phyloP scores from a whole-genome alignment of 2,797 vertebrate genomes.

The Buceros bicornis region DNA sequence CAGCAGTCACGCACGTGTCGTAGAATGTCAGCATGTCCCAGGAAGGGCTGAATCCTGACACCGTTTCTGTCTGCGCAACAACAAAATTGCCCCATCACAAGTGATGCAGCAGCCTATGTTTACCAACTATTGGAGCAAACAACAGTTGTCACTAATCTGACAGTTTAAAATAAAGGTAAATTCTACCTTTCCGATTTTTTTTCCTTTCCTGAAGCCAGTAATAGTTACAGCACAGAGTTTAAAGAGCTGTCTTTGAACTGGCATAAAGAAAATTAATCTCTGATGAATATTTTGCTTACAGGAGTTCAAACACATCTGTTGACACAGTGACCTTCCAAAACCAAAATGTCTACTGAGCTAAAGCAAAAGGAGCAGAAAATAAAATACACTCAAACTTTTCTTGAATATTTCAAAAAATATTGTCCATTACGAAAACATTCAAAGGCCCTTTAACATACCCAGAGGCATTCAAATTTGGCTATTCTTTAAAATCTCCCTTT shows the following conservation, averaged over 20 bases:
- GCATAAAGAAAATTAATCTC: not conserved
- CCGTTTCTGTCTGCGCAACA: not conserved
- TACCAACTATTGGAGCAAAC: not conserved
- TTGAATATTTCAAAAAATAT: not conserved
- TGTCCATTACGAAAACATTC: not conserved
- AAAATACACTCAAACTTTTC: not conserved
- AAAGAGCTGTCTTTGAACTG: not conserved
- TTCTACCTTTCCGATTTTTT: not conserved
- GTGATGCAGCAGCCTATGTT: not conserved
- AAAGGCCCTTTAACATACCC: not conserved
- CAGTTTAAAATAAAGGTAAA: not conserved
- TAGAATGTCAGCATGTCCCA: not conserved
- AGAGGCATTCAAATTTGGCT: not conserved
- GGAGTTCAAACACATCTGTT: not conserved
- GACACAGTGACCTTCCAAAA: not conserved
- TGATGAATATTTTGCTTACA: not conserved
- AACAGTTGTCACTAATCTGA: not conserved
- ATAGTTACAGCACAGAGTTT: not conserved
- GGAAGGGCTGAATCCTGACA: not conserved
- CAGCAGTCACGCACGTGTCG: fast-evolving
- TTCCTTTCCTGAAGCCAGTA: not conserved
- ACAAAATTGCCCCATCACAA: not conserved
- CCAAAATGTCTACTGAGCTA: not conserved
- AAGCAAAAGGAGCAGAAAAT: not conserved
- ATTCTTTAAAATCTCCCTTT: not conserved